A percentile compares a stretch with the other conserved stretches of the same genome.
Evolutionary conservation across 2,113 vertebrate genomes (phyloP).

Genomic region (Xyrauchen texanus): DNA sequence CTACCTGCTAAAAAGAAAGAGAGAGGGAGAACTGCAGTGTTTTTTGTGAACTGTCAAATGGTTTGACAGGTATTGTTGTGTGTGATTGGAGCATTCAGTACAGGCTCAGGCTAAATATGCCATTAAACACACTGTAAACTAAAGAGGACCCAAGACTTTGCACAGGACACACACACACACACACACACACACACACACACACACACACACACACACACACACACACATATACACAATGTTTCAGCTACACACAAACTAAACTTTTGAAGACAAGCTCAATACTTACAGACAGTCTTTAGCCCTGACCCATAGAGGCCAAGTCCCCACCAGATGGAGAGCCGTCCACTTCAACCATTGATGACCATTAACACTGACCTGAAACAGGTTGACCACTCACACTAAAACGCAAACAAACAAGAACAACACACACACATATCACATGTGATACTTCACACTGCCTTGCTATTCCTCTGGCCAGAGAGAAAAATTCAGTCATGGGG

Average conservation of each 20-base stretch:
- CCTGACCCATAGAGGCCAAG: slow-evolving; percentile 39
- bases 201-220: slow-evolving; percentile 1
- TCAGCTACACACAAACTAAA: not conserved
- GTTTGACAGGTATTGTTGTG: slow-evolving; percentile 49
- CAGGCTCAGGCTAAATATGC: slow-evolving; percentile 4
- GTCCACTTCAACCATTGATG: slow-evolving; percentile 32
- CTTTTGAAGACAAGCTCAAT: slow-evolving; percentile 22
- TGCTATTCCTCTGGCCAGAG: not conserved
- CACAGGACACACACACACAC: not conserved
- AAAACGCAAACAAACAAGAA: slow-evolving; percentile 12
- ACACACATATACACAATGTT: slow-evolving; percentile 12
- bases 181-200: slow-evolving; percentile 1
- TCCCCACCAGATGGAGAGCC: slow-evolving; percentile 50
- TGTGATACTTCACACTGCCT: not conserved
- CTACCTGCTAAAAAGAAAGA: slow-evolving; percentile 39
- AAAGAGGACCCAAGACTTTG: not conserved
- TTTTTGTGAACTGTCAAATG: slow-evolving; percentile 41
- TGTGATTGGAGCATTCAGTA: slow-evolving; percentile 48
- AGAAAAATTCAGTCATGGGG: not conserved
- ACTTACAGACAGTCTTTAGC: slow-evolving; percentile 13
- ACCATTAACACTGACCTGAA: slow-evolving; percentile 49
- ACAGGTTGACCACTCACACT: slow-evolving; percentile 44
- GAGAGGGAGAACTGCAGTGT: not conserved
- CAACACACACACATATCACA: not conserved
- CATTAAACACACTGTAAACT: slow-evolving; percentile 20